These are phyloP conservation scores for Saccostrea echinata DNA, from an alignment of 1,140 invertebrate genomes.

Conservation along the genomic window DNA sequence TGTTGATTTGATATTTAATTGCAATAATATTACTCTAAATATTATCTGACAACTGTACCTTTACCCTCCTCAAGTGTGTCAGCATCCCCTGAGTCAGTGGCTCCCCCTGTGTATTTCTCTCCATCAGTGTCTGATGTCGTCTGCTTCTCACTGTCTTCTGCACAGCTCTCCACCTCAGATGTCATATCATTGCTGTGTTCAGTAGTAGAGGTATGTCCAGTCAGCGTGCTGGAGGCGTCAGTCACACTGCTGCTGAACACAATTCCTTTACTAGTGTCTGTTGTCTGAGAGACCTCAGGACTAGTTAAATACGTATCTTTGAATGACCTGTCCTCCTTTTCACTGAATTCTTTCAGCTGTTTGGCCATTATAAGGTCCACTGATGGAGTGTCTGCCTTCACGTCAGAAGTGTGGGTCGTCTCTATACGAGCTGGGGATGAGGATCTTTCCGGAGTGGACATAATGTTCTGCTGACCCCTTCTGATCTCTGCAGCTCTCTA, in stretches of 20 bases:
- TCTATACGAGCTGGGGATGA: slow-evolving; percentile 55
- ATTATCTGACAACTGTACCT: slow-evolving; percentile 45
- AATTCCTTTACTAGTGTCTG: background rate
- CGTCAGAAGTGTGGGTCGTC: slow-evolving; percentile 38
- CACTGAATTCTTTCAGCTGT: slow-evolving; percentile 78
- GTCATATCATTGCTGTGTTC: slow-evolving; percentile 68
- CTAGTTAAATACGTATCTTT: background rate
- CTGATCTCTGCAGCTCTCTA: slow-evolving; percentile 24
- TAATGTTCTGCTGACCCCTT: slow-evolving; percentile 3
- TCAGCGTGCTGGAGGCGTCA: slow-evolving; percentile 64
- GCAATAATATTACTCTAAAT: no score
- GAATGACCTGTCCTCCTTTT: slow-evolving; percentile 34
- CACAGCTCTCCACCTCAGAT: slow-evolving; percentile 72
- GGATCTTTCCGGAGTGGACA: slow-evolving; percentile 18
- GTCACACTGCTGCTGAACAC: slow-evolving; percentile 58
- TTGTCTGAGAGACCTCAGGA: slow-evolving; percentile 1
- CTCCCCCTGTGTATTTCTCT: slow-evolving; percentile 57
- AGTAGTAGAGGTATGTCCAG: slow-evolving; percentile 63
- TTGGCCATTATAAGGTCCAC: slow-evolving; percentile 80
- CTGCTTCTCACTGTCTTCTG: slow-evolving; percentile 76
- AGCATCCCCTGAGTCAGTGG: slow-evolving; percentile 66
- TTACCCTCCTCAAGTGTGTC: slow-evolving; percentile 62
- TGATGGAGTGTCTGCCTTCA: slow-evolving; percentile 31
- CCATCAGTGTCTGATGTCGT: slow-evolving; percentile 73
- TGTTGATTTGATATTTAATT: no score